These are phyloP conservation scores for Pharmacophagus antenor DNA, from an alignment of 2,888 invertebrate genomes.

Conservation along the genomic window DNA sequence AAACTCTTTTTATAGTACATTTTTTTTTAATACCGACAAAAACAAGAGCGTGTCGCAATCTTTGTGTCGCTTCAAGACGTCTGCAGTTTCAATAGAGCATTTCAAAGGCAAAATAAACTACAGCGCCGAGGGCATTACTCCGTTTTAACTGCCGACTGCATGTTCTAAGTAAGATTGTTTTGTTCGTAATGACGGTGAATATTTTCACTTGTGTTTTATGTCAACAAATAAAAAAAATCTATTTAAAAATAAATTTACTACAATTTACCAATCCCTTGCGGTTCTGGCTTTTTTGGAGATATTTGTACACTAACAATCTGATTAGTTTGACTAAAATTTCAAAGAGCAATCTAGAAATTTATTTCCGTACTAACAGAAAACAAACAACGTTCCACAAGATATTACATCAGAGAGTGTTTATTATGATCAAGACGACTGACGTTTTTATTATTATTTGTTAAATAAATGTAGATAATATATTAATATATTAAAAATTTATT, in stretches of 20 bases:
- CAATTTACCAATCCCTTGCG: neutral
- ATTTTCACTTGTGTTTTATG: neutral
- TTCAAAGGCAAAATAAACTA: conserved; percentile 22
- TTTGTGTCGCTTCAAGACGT: conserved; percentile 21
- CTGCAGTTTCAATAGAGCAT: conserved; percentile 27
- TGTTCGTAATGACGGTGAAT: neutral
- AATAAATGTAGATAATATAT: neutral
- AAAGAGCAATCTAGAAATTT: neutral
- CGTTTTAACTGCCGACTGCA: conserved; percentile 17
- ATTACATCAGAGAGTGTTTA: neutral
- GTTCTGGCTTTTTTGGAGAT: neutral
- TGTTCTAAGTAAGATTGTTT: neutral
- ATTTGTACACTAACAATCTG: neutral
- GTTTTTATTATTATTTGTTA: neutral
- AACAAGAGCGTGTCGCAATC: conserved; percentile 22
- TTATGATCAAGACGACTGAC: neutral
- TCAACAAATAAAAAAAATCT: neutral
- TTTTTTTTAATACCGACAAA: conserved; percentile 17
- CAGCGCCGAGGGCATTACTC: conserved; percentile 5
- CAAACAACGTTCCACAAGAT: neutral
- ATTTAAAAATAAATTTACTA: neutral
- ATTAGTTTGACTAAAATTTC: neutral
- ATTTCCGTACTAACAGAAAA: too few relatives aligned
- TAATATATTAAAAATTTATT: neutral
- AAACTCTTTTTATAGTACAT: conserved; percentile 15